Percentiles rank a stretch among this genome's conserved stretches.
phyloP scores from a whole-genome alignment of 2,888 invertebrate species.

The Pseudoips prasinana region DNA sequence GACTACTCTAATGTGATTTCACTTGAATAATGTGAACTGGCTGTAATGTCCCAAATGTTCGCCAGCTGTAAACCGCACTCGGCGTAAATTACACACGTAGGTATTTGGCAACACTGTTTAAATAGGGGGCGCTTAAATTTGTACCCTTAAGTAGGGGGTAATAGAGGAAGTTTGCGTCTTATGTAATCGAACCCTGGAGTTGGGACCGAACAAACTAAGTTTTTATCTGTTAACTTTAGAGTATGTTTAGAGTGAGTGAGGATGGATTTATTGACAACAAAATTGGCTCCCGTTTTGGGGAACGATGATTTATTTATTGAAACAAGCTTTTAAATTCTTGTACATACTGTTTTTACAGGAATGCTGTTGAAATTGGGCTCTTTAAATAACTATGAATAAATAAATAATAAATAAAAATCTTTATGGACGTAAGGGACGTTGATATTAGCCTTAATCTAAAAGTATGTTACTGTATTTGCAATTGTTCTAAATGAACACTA shows the following conservation, averaged over 20 bases:
- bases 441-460: no score
- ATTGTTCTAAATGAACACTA: no score
- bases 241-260: constrained; percentile 51
- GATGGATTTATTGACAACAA: constrained; percentile 59
- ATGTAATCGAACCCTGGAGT: constrained; percentile 59
- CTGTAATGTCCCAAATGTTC: constrained; percentile 29
- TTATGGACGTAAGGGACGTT: no score
- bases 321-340: constrained; percentile 10
- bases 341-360: neutral
- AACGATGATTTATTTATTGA: constrained; percentile 26
- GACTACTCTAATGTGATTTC: neutral
- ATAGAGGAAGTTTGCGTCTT: constrained; percentile 64
- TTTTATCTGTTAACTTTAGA: constrained; percentile 66
- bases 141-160: constrained; percentile 60
- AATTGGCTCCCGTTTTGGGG: constrained; percentile 30
- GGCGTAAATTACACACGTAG: constrained; percentile 64
- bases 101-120: constrained; percentile 64
- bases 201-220: constrained; percentile 57
- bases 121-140: constrained; percentile 59
- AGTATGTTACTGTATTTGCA: no score
- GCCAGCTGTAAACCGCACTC: constrained; percentile 57
- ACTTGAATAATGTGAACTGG: no score
- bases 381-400: no score
- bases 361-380: no score
- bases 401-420: no score